phyloP scores from a whole-genome alignment of 1,140 invertebrate genomes.

The Ceratina calcarata region DNA sequence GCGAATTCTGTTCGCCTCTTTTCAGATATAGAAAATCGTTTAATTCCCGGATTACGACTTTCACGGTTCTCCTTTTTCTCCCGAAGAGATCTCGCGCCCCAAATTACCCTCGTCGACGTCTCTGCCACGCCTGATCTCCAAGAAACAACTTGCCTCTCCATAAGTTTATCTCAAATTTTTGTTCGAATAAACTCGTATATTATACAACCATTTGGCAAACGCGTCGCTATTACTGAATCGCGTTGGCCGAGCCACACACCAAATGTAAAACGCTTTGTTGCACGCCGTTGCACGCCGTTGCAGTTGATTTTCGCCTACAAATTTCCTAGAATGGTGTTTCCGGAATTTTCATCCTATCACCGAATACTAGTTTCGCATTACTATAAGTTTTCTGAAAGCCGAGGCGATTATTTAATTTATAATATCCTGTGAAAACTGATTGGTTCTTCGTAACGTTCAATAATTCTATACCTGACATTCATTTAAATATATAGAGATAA shows the following conservation, averaged over 20 bases:
- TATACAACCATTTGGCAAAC: conserved; percentile 23
- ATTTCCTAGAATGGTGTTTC: conserved; percentile 26
- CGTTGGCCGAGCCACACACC: background rate
- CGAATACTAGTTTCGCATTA: background rate
- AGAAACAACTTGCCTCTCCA: background rate
- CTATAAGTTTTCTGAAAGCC: background rate
- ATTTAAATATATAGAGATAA: too few species aligned
- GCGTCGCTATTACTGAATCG: background rate
- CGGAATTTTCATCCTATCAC: conserved; percentile 6
- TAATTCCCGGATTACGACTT: background rate
- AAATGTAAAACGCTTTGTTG: conserved; percentile 17
- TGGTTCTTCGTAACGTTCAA: too few species aligned
- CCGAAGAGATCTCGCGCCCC: background rate
- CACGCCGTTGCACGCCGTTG: conserved; percentile 18
- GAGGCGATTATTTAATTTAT: too few species aligned
- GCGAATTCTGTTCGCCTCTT: too few species aligned
- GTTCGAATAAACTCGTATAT: conserved; percentile 33
- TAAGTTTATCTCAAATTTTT: conserved; percentile 23
- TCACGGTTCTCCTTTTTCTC: background rate
- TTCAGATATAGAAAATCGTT: background rate
- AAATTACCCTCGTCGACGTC: background rate
- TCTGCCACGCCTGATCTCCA: background rate
- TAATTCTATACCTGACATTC: too few species aligned
- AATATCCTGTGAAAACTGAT: too few species aligned
- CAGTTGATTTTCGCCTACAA: conserved; percentile 28